phyloP scores from a whole-genome alignment of 1,140 invertebrate genomes.

The Solen grandis region DNA sequence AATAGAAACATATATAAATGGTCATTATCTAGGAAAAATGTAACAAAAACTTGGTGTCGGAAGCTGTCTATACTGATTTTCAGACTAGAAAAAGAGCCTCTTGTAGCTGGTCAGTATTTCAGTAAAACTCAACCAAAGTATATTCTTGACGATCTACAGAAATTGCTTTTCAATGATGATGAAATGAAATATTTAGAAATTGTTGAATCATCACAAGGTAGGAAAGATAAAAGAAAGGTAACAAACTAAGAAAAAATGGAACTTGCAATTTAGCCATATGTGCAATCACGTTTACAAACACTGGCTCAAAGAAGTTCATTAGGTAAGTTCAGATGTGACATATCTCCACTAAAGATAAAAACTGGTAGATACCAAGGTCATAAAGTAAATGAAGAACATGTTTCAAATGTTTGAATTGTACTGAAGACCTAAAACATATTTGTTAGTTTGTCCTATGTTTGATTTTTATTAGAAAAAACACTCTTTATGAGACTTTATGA shows the following conservation, averaged over 20 bases:
- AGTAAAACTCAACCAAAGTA: conserved; percentile 2
- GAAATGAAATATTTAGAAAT: background rate
- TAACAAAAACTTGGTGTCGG: too few relatives aligned
- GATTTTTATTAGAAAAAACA: too few relatives aligned
- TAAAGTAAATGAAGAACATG: too few relatives aligned
- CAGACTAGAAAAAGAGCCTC: too few relatives aligned
- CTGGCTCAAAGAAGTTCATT: background rate
- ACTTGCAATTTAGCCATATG: background rate
- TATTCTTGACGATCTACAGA: background rate
- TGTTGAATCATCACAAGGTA: background rate
- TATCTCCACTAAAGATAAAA: background rate
- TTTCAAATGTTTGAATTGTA: too few relatives aligned
- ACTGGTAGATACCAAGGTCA: conserved; percentile 3
- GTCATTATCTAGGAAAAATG: too few relatives aligned
- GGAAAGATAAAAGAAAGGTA: background rate
- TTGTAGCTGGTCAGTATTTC: background rate
- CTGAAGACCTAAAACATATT: too few relatives aligned
- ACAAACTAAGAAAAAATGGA: background rate
- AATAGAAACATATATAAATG: conserved; percentile 29
- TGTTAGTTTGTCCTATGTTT: too few relatives aligned
- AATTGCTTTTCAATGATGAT: background rate
- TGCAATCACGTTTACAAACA: background rate
- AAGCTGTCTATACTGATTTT: too few relatives aligned
- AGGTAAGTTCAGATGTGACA: background rate
- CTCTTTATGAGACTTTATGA: too few relatives aligned